Conservation (phyloP, 1,140 invertebrate genomes). For the Asobara japonica region DNA sequence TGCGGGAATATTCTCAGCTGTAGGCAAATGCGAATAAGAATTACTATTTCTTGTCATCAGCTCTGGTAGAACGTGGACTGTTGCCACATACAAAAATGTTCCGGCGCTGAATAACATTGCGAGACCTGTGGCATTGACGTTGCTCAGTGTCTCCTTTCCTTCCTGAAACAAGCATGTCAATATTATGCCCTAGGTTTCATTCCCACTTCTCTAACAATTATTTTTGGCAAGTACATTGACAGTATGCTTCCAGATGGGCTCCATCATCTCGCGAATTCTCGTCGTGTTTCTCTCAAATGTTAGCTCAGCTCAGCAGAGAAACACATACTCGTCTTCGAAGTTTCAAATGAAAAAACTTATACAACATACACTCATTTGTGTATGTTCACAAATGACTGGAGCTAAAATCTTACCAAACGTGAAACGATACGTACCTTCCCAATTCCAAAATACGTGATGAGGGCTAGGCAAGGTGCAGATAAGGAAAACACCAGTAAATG, state of each 20-base stretch:
- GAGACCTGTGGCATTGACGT: slow-evolving; percentile 91
- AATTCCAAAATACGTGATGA: slow-evolving; percentile 94
- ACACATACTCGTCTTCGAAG: too few species aligned
- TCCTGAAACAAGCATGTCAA: slow-evolving; percentile 60
- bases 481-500: slow-evolving; percentile 95
- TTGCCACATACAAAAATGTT: slow-evolving; percentile 98
- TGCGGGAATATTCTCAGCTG: slow-evolving; percentile 61
- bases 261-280: too few species aligned
- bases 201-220: too few species aligned
- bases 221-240: too few species aligned
- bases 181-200: too few species aligned
- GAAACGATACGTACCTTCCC: slow-evolving; percentile 80
- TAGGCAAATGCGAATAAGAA: slow-evolving; percentile 65
- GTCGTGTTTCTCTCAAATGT: too few species aligned
- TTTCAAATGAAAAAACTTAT: too few species aligned
- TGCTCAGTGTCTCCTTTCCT: slow-evolving; percentile 77
- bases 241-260: too few species aligned
- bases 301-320: too few species aligned
- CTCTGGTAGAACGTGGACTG: slow-evolving; percentile 97
- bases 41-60: slow-evolving; percentile 72
- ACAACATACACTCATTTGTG: too few species aligned
- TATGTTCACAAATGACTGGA: not conserved
- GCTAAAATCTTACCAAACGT: not conserved
- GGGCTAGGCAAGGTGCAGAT: slow-evolving; percentile 88
- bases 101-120: slow-evolving; percentile 99